Evolutionary conservation across 1,140 invertebrate genomes (phyloP).

Genomic region (Drosophila nannoptera): DNA sequence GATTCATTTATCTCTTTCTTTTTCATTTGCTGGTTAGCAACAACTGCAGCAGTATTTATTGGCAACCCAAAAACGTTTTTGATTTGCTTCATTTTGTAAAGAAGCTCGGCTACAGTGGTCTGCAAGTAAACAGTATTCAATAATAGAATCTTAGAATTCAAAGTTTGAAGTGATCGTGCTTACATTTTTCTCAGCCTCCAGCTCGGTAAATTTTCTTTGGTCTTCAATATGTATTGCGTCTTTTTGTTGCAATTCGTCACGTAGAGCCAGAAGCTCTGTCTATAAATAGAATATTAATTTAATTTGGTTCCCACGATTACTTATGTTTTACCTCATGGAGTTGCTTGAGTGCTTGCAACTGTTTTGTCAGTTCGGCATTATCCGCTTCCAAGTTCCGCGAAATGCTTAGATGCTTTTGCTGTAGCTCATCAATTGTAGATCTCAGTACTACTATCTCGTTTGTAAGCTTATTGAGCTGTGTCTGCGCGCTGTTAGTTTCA

Average conservation of each 20-base stretch:
- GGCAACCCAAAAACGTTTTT: background rate
- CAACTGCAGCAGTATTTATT: background rate
- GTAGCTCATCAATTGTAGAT: background rate
- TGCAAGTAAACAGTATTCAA: background rate
- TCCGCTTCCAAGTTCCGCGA: background rate
- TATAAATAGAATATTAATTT: background rate
- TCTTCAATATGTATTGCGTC: background rate
- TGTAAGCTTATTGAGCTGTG: background rate
- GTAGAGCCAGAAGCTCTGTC: background rate
- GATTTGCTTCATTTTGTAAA: conserved; percentile 3
- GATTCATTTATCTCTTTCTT: background rate
- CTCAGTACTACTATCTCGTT: background rate
- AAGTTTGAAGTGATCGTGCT: background rate
- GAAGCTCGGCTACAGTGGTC: conserved; percentile 5
- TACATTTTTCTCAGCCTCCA: background rate
- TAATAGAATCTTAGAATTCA: background rate
- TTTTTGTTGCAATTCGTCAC: background rate
- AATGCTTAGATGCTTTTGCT: background rate
- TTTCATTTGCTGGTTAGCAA: background rate
- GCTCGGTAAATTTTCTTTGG: background rate
- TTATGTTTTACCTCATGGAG: background rate
- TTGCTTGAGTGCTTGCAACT: background rate
- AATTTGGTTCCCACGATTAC: background rate
- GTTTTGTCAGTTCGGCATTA: background rate
- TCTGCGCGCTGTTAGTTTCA: background rate